Percentiles rank a stretch among this genome's conserved stretches.
Conservation (phyloP, 1,140 invertebrate species). For the Drosophila repleta region DNA sequence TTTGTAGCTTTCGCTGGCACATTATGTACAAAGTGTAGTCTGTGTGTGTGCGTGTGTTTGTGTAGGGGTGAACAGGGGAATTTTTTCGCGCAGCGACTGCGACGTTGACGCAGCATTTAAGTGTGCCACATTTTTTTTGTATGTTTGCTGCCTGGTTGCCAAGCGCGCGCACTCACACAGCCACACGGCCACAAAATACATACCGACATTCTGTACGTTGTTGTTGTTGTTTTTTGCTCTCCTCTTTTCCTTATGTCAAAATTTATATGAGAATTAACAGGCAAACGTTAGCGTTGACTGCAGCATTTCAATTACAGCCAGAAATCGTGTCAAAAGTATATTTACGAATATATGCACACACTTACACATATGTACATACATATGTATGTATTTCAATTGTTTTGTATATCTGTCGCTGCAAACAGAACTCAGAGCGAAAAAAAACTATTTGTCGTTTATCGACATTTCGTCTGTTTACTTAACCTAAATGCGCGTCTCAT, state of each 20-base stretch:
- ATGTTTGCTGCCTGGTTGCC: slow-evolving; percentile 61
- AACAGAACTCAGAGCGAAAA: neutral
- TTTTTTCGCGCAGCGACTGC: slow-evolving; percentile 68
- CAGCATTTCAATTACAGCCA: slow-evolving; percentile 77
- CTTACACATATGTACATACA: slow-evolving; percentile 44
- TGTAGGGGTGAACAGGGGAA: slow-evolving; percentile 52
- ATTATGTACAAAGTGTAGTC: slow-evolving; percentile 35
- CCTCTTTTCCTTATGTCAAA: slow-evolving; percentile 66
- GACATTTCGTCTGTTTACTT: slow-evolving; percentile 74
- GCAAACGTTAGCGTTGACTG: slow-evolving; percentile 67
- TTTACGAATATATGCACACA: slow-evolving; percentile 16
- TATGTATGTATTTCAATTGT: slow-evolving; percentile 10
- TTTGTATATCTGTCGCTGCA: slow-evolving; percentile 8
- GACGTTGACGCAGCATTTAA: slow-evolving; percentile 58
- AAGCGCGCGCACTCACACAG: slow-evolving; percentile 69
- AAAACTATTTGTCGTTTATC: slow-evolving; percentile 61
- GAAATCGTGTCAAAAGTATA: slow-evolving; percentile 66
- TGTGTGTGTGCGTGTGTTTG: neutral
- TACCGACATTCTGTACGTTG: slow-evolving; percentile 30
- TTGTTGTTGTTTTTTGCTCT: slow-evolving; percentile 28
- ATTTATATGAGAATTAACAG: slow-evolving; percentile 78
- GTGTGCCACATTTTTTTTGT: slow-evolving; percentile 77
- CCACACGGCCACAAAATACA: slow-evolving; percentile 37
- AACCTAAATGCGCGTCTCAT: slow-evolving; percentile 60
- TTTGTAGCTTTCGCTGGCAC: slow-evolving; percentile 69